Evolutionary conservation across 2,797 vertebrate species (phyloP).

Genomic region (Lates japonicus): DNA sequence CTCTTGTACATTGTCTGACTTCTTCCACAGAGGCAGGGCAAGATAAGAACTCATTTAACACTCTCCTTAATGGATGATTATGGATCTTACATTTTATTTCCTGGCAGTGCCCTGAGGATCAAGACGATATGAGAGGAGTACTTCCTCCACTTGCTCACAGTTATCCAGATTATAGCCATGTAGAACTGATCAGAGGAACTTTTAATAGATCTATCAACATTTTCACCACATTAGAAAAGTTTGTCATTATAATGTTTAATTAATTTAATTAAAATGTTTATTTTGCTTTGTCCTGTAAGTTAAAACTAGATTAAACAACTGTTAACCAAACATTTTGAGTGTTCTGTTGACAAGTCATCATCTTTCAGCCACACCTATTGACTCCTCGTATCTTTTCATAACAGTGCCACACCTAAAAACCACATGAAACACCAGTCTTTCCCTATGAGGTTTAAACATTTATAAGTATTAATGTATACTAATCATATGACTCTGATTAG

Average conservation of each 20-base stretch:
- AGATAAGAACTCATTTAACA: constrained; percentile 49
- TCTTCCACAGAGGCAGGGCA: constrained; percentile 4
- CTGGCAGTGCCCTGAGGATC: constrained; percentile 32
- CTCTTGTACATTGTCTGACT: constrained; percentile 8
- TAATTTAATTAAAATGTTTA: not conserved
- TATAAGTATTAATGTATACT: no score
- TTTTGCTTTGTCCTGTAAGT: constrained; percentile 2
- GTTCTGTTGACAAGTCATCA: not conserved
- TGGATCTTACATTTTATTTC: constrained; percentile 64
- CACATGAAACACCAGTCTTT: not conserved
- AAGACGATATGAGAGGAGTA: constrained; percentile 23
- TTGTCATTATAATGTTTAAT: no score
- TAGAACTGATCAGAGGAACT: not conserved
- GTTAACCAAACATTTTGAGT: not conserved
- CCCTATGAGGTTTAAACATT: no score
- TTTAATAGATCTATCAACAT: not conserved
- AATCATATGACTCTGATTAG: no score
- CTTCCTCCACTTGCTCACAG: constrained; percentile 18
- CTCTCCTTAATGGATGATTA: constrained; percentile 54
- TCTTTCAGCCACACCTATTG: not conserved
- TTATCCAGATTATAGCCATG: not conserved
- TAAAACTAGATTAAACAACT: not conserved
- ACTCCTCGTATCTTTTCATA: not conserved
- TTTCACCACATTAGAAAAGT: not conserved
- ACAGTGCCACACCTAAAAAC: not conserved